A percentile compares a stretch with the other conserved stretches of the same genome.
These are phyloP conservation scores for Adrianichthys oophorus DNA, from an alignment of 2,797 vertebrate genomes.

Conservation along the genomic window DNA sequence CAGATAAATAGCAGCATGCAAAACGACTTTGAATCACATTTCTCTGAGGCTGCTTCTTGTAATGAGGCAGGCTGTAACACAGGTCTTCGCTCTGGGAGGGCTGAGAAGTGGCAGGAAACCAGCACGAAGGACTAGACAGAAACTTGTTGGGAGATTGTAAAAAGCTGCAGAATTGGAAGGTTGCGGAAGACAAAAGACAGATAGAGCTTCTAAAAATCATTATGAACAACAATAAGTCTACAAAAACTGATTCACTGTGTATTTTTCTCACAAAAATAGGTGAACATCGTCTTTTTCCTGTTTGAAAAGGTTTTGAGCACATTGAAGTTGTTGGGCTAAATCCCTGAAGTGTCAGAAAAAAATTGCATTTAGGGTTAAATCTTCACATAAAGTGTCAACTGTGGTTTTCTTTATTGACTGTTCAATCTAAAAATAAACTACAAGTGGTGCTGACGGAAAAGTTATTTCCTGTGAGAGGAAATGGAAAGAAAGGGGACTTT, in stretches of 20 bases:
- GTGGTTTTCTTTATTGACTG: too few relatives aligned
- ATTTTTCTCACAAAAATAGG: too few relatives aligned
- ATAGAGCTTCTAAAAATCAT: background rate
- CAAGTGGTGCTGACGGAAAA: too few relatives aligned
- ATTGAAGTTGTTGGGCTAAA: too few relatives aligned
- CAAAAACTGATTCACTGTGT: background rate
- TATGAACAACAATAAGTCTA: slow-evolving; percentile 13
- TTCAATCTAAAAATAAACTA: too few relatives aligned
- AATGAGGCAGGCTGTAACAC: slow-evolving; percentile 21
- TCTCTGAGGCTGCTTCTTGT: slow-evolving; percentile 16
- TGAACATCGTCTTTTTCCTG: too few relatives aligned
- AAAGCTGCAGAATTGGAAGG: slow-evolving; percentile 13
- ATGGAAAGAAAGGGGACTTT: too few relatives aligned
- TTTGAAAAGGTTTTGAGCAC: too few relatives aligned
- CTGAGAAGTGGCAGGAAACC: slow-evolving; percentile 15
- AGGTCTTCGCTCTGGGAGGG: slow-evolving; percentile 12
- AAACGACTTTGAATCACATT: slow-evolving; percentile 21
- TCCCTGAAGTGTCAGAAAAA: too few relatives aligned
- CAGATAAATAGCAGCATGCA: slow-evolving; percentile 46
- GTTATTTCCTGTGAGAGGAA: too few relatives aligned
- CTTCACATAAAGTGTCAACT: too few relatives aligned
- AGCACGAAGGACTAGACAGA: slow-evolving; percentile 25
- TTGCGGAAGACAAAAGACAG: slow-evolving; percentile 36
- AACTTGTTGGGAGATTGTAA: slow-evolving; percentile 8
- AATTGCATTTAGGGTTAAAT: too few relatives aligned